phyloP scores from a whole-genome alignment of 2,113 vertebrate genomes.

The Onychorhynchus coronatus region DNA sequence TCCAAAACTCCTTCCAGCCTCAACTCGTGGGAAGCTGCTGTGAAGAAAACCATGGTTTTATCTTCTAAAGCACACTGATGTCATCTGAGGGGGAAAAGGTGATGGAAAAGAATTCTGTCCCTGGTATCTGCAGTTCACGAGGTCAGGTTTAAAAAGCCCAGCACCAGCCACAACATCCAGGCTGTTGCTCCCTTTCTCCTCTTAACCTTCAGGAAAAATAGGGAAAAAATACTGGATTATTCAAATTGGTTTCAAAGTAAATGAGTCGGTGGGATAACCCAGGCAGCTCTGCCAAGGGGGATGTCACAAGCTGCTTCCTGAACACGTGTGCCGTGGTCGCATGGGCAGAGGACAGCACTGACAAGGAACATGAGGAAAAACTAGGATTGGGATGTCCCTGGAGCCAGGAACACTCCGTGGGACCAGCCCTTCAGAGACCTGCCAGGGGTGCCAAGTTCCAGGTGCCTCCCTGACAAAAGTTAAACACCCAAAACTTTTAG shows the following conservation, averaged over 20 bases:
- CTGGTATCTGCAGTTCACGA: neutral
- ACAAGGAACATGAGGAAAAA: neutral
- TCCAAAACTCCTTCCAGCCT: neutral
- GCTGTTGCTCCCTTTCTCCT: neutral
- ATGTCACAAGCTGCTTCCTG: neutral
- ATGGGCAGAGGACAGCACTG: neutral
- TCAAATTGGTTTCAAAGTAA: neutral
- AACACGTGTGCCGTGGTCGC: rapidly evolving
- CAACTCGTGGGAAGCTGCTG: neutral
- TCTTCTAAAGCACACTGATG: neutral
- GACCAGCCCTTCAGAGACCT: neutral
- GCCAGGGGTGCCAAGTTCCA: neutral
- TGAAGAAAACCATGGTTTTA: neutral
- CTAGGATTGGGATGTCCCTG: rapidly evolving
- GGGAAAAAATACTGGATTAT: neutral
- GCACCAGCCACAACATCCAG: neutral
- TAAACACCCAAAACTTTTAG: neutral
- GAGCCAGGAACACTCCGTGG: neutral
- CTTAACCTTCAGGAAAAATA: neutral
- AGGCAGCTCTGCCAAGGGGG: neutral
- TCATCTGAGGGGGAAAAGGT: rapidly evolving
- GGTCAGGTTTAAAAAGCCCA: neutral
- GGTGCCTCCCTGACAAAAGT: neutral
- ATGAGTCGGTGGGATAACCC: neutral
- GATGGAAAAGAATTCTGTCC: neutral